Base-by-base conservation (phyloP, 2,888 invertebrate species). In the Pseudococcus viburni region DNA sequence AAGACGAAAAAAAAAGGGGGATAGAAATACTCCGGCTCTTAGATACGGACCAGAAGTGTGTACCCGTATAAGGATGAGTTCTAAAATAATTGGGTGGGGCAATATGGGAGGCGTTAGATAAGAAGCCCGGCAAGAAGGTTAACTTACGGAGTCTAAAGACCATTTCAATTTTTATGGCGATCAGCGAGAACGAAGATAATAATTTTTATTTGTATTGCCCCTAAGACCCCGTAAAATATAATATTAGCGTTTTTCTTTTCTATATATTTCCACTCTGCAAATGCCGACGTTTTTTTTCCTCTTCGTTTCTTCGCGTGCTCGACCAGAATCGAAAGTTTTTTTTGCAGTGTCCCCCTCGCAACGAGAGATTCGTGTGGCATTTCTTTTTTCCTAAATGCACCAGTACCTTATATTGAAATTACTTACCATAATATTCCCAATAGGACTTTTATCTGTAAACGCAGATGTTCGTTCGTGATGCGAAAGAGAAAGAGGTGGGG, bases 41-140 rank as follows among this genome's bases (percentile, higher is more conserved):
- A 15, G 59, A 85, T 68, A 39, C 39, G 80, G 17, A 80, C 84
- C n/a, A 80, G 64, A 26, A 80, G 39, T 64, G 84, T 86, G 64
- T 64, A n/a, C 5, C 73, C 26, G 80, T 83, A 83, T 46, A 89
- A 80, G 85, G 77, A 55, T 86, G 22, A 89, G 68, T 84, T 84
- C 64, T 64, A 51, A 85, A 88, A 85, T 88, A 88, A 88, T 88
- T 88, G 88, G 88, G 85, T 88, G 88, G 90, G 89, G 90, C 90
- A 90, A 90, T 90, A 90, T 90, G 90, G 90, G 90, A 89, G 89
- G 90, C 90, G 90, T 90, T 90, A 89, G 89, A 89, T 90, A 89
- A 90, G 89, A 89, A 89, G 39, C 84, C 86, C 48, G 39, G 87
- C 80, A n/a, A 89, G 89, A 89, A 89, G 89, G 89, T 89, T 89